Base-by-base conservation (phyloP, 2,888 invertebrate species). In the Patella caerulea region DNA sequence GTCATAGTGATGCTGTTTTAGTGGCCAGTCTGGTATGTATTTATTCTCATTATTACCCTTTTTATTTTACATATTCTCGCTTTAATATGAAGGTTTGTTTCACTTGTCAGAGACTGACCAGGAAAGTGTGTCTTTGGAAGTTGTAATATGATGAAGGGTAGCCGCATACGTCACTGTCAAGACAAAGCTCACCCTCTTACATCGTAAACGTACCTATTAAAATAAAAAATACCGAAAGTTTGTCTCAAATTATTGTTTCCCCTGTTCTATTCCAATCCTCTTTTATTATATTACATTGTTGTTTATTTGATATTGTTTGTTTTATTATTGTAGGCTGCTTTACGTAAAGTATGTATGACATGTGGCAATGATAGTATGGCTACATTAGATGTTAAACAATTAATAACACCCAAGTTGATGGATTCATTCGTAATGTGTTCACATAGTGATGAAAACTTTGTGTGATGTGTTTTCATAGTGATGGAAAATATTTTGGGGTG, bases 371-470 rank as follows among this genome's bases (percentile, higher is more conserved):
- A 93, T 72, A 86, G 88, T 73, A 93, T 94, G 24, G 92, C 84
- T 3, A 73, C 82, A 15, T 78, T 85, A 24, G 95, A 96, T 86
- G 94, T 95, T 4, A 94, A 94, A 78, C 95, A 96, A 85, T 93
- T 96, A 90, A 94, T 96, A 77, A 93, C 94, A 88, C 95, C 96
- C 1, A 94, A 95, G 87, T 92, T 96, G 15, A 94, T 96, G 92
- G 96, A 96, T 89, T 95, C 96, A 0, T 95, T 96, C 84, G 94
- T 96, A 91, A 93, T 95, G 59, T 96, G 95, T 91, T 95, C 96
- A 0, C 94, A 95, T 52, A 94, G 95, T 85, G 95, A 95, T 90
- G 96, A 96, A 91, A 96, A 96, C 90, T 95, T 95, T 90, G 96
- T 96, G 70, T 96, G 85, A 88, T 73, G 56, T 24, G 19, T 17